A percentile compares a stretch with the other conserved stretches of the same genome.
Conservation (phyloP, 1,140 invertebrate genomes). For the Pemphigus obesinymphae region DNA sequence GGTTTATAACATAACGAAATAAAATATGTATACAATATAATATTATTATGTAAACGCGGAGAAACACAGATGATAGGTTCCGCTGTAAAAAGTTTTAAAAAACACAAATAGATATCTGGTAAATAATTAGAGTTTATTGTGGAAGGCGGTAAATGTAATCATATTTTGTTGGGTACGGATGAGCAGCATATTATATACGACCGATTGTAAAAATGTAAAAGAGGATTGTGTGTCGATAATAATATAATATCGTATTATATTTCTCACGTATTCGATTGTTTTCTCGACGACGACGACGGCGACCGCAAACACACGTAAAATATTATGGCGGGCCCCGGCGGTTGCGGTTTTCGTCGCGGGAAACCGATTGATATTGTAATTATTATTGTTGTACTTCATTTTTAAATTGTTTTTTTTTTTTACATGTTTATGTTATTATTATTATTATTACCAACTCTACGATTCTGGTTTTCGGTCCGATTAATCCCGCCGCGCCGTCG, state of each 20-base stretch:
- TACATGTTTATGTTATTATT: background rate
- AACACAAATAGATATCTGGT: no score
- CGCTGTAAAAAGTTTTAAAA: no score
- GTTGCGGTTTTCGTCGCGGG: constrained; percentile 6
- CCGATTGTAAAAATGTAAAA: no score
- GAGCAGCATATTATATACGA: background rate
- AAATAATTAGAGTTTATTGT: no score
- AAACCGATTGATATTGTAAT: background rate
- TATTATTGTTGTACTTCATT: background rate
- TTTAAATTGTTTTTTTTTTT: constrained; percentile 10
- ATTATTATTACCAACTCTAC: background rate
- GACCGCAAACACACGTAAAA: constrained; percentile 18
- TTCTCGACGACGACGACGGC: background rate
- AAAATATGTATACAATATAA: no score
- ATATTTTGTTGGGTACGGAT: no score
- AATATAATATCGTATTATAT: no score
- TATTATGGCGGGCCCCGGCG: background rate
- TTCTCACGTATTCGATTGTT: constrained; percentile 26
- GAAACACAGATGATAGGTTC: no score
- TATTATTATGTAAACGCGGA: no score
- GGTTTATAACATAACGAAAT: no score
- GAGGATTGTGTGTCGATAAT: no score
- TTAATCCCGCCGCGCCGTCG: background rate
- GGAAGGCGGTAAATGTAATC: no score
- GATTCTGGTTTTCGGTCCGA: background rate